A percentile compares a stretch with the other conserved stretches of the same genome.
phyloP scores from a whole-genome alignment of 1,140 invertebrate species.

The Drosophila orosa region DNA sequence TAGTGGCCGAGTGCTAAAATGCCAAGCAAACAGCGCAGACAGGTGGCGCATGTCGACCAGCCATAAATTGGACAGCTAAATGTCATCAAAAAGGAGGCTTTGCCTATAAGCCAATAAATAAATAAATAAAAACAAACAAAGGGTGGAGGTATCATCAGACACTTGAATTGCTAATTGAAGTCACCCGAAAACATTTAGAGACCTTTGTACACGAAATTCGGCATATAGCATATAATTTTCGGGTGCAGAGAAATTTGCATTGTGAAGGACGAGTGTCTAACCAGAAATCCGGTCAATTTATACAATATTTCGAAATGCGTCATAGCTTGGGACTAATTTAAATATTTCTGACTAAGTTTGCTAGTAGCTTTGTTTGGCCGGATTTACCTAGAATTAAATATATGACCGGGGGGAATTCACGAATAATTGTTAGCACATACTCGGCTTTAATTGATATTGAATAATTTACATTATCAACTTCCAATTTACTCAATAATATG shows the following conservation, averaged over 20 bases:
- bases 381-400: not conserved
- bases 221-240: not conserved
- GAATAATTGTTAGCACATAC: not conserved
- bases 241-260: constrained; percentile 7
- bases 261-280: constrained; percentile 3
- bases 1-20: constrained; percentile 60
- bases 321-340: constrained; percentile 11
- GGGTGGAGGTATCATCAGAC: constrained; percentile 20
- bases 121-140: constrained; percentile 7
- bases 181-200: constrained; percentile 57
- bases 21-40: constrained; percentile 49
- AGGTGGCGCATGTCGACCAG: constrained; percentile 55
- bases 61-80: constrained; percentile 47
- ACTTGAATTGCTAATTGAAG: constrained; percentile 62
- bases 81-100: constrained; percentile 48
- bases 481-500: too few species aligned
- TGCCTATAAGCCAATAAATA: constrained; percentile 3
- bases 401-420: not conserved
- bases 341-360: constrained; percentile 20
- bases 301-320: constrained; percentile 6
- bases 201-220: constrained; percentile 1
- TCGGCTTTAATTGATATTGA: not conserved
- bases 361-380: not conserved
- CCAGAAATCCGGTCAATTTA: not conserved
- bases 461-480: not conserved